Conservation (phyloP, 2,888 invertebrate species). For the Apamea epomidion region DNA sequence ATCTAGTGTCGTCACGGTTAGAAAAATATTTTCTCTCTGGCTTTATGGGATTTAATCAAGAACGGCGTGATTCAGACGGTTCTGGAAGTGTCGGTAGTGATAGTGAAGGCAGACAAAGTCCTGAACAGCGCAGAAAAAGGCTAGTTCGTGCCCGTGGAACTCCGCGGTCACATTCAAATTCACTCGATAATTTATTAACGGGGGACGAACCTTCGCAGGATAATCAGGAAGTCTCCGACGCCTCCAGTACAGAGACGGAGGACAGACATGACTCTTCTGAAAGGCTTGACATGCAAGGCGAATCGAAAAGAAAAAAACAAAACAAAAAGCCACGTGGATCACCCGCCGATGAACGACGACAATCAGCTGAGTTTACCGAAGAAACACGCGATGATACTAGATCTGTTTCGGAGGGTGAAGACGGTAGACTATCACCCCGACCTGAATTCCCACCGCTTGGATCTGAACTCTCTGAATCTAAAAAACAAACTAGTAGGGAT, state of each 20-base stretch:
- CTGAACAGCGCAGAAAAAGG: slow-evolving; percentile 95
- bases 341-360: slow-evolving; percentile 92
- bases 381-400: slow-evolving; percentile 91
- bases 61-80: slow-evolving; percentile 94
- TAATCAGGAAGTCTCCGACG: slow-evolving; percentile 92
- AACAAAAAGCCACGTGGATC: slow-evolving; percentile 92
- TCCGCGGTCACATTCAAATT: slow-evolving; percentile 95
- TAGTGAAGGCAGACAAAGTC: slow-evolving; percentile 96
- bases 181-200: slow-evolving; percentile 94
- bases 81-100: slow-evolving; percentile 97
- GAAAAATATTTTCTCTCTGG: slow-evolving; percentile 97
- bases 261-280: slow-evolving; percentile 92
- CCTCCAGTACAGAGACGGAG: slow-evolving; percentile 94
- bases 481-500: slow-evolving; percentile 96
- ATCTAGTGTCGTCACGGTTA: slow-evolving; percentile 95
- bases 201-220: slow-evolving; percentile 90
- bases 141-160: slow-evolving; percentile 95
- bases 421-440: slow-evolving; percentile 92
- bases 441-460: slow-evolving; percentile 91
- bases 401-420: slow-evolving; percentile 92
- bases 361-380: slow-evolving; percentile 91
- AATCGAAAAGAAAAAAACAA: slow-evolving; percentile 95
- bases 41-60: slow-evolving; percentile 95
- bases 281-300: slow-evolving; percentile 94
- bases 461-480: slow-evolving; percentile 91